Conservation (phyloP, 2,113 vertebrate genomes). For the Trachemys scripta region DNA sequence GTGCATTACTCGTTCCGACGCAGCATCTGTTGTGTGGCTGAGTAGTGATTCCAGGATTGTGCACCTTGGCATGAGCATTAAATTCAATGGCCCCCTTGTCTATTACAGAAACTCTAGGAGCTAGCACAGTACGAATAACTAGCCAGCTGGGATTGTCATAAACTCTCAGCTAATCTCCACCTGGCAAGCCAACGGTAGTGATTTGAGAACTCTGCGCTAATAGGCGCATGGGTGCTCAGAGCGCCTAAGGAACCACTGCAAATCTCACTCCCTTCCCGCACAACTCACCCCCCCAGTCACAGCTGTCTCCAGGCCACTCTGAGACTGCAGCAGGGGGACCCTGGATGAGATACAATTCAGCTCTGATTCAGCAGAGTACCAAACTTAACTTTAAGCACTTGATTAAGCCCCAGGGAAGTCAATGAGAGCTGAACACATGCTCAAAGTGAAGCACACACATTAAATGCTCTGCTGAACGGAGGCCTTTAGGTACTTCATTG, state of each 20-base stretch:
- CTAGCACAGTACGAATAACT: not conserved
- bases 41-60: not conserved
- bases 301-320: not conserved
- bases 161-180: not conserved
- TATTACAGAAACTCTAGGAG: not conserved
- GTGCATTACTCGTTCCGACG: not conserved
- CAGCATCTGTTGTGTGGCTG: not conserved
- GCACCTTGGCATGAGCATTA: not conserved
- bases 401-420: not conserved
- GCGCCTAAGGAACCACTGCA: not conserved
- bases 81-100: not conserved
- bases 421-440: not conserved
- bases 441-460: too few relatives aligned
- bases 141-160: too few relatives aligned
- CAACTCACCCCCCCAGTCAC: not conserved
- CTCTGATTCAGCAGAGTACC: not conserved
- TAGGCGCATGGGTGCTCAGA: not conserved
- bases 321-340: not conserved
- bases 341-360: not conserved
- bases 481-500: not conserved
- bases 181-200: not conserved
- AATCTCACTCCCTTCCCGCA: not conserved
- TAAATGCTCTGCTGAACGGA: not conserved
- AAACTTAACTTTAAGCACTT: not conserved
- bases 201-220: not conserved